Evolutionary conservation across 2,113 vertebrate genomes (phyloP), one percentile per base, ranked within the genome.

Genomic region (Jacana jacana): DNA sequence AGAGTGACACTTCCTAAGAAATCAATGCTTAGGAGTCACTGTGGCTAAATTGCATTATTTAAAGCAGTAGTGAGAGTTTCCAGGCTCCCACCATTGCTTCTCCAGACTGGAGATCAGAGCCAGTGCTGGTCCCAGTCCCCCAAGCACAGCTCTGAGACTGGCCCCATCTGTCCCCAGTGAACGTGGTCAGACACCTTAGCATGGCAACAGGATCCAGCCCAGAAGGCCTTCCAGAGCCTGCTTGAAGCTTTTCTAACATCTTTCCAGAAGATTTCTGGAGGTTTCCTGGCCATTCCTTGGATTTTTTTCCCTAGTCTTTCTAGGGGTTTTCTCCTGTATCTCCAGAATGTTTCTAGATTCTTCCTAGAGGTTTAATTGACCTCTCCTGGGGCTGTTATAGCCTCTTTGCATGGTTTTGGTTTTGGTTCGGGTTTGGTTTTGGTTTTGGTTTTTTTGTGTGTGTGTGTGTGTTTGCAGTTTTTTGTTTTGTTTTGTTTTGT

Each of bases 1-100:
- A 88, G 81, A 88, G 40, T 40, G 46, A 39, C 15, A 70, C 66
- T 94, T 97, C 94, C 93, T 84, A 63, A 78, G 20, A 86, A 94
- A 89, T 85, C 57, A 84, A 84, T 1, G 4, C 40, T 71, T 57
- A 51, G 65, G 54, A 97, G 40, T 52, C 65, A 73, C 44, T 7
- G 16, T 35, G 66, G 69, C n/a, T 25, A 64, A 57, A 49, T 44
- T 7, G 31, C 12, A 4, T 63, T 40, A 64, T 28, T 58, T 58
- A 73, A 72, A 92, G 46, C 20, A 57, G 49, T 14, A 55, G 28
- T 7, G 1, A 75, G 39, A 40, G 5, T 31, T 58, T 46, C 46
- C 48, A 77, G 48, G 46, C 25, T 80, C 37, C 48, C 12, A 3
- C 20, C 27, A 17, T 12, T 12, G 9, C 24, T 64, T 52, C 37